These are phyloP conservation scores for Drusus annulatus DNA, from an alignment of 1,140 invertebrate genomes.

Conservation along the genomic window DNA sequence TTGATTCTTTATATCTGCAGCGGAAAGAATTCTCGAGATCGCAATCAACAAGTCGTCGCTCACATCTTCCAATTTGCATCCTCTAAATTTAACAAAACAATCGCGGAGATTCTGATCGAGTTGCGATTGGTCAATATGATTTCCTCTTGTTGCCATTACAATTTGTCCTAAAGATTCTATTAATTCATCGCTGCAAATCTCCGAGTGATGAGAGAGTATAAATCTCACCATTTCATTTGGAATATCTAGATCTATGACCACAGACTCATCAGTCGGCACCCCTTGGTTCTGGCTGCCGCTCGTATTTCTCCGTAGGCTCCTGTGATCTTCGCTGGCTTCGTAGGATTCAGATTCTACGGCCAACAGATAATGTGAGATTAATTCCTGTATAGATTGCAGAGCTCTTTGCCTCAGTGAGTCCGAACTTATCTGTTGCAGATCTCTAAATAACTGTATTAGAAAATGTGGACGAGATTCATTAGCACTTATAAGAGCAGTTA, in stretches of 20 bases:
- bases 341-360: slow-evolving; percentile 61
- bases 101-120: slow-evolving; percentile 63
- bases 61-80: slow-evolving; percentile 65
- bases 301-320: slow-evolving; percentile 33
- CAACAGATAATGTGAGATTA: slow-evolving; percentile 66
- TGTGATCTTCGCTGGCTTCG: slow-evolving; percentile 47
- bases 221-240: slow-evolving; percentile 69
- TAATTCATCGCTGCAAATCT: slow-evolving; percentile 66
- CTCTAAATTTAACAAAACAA: slow-evolving; percentile 65
- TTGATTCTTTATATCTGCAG: background rate
- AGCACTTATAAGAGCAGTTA: slow-evolving; percentile 79
- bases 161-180: slow-evolving; percentile 63
- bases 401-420: slow-evolving; percentile 76
- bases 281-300: slow-evolving; percentile 17
- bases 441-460: slow-evolving; percentile 77
- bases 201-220: slow-evolving; percentile 64
- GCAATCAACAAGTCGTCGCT: slow-evolving; percentile 67
- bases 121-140: slow-evolving; percentile 61
- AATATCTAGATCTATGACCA: slow-evolving; percentile 60
- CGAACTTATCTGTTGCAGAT: slow-evolving; percentile 77
- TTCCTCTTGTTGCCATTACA: slow-evolving; percentile 60
- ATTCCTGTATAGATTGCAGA: slow-evolving; percentile 74
- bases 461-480: slow-evolving; percentile 80
- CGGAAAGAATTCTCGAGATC: slow-evolving; percentile 61
- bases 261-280: slow-evolving; percentile 6